Percentiles rank a stretch among this genome's conserved stretches.
These are phyloP conservation scores for Xanthorhoe spadicearia DNA, from an alignment of 2,888 invertebrate genomes.

Conservation along the genomic window DNA sequence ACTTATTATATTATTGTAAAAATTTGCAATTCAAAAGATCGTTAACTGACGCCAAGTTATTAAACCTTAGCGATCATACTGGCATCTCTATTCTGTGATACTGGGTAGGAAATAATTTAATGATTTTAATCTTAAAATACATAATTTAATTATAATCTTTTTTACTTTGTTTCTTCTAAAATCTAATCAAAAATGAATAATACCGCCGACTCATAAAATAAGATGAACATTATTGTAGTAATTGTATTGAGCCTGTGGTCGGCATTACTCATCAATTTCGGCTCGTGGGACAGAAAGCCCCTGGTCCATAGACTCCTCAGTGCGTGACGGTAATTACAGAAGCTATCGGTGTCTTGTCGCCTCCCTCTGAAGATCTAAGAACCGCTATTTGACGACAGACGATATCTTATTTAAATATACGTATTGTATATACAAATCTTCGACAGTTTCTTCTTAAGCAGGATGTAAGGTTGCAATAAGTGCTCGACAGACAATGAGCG, in stretches of 20 bases:
- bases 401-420: too few species aligned
- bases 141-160: not conserved
- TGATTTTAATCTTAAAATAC: too few species aligned
- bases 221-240: slow-evolving; percentile 4
- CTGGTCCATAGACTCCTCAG: slow-evolving; percentile 44
- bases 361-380: slow-evolving; percentile 12
- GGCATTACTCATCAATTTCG: slow-evolving; percentile 52
- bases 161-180: not conserved
- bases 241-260: slow-evolving; percentile 5
- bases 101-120: too few species aligned
- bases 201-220: slow-evolving; percentile 20
- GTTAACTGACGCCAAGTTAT: too few species aligned
- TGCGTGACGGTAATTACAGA: slow-evolving; percentile 75
- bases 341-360: slow-evolving; percentile 68
- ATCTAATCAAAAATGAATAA: slow-evolving; percentile 19
- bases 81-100: too few species aligned
- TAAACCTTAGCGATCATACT: too few species aligned
- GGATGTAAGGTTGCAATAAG: too few species aligned
- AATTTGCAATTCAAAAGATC: too few species aligned
- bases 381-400: slow-evolving; percentile 12
- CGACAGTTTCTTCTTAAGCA: too few species aligned
- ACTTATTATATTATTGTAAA: too few species aligned
- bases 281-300: slow-evolving; percentile 56
- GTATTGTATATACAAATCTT: too few species aligned
- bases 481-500: too few species aligned